Base-by-base conservation (phyloP, 2,888 invertebrate genomes). In the Polylopha cassiicola region DNA sequence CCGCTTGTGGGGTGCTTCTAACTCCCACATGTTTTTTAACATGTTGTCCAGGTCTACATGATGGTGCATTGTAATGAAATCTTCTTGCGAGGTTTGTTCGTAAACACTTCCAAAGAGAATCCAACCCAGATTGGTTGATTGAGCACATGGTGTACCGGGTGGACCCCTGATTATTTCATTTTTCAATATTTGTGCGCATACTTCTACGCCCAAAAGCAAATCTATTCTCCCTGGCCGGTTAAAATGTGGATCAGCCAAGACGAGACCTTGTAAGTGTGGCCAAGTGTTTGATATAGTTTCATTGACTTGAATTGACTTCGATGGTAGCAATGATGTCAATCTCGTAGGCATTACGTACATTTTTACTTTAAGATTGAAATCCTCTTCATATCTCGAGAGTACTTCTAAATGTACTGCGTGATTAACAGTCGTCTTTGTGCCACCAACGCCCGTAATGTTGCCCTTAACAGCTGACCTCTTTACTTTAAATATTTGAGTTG, bases 41-140 rank as follows among this genome's bases (percentile, higher is more conserved):
- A 24, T 9, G 7, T 10, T 5, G 7, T 24, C 24, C 4, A 24
- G 3, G 7, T 24, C 24, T 7, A 24, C 7, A 4, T 24, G 5
- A 24, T 11, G 24, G 11, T 11, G 24, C 24, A 24, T 24, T 3
- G 13, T 13, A 4, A 11, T 24, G 2, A 24, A 6, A 11, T 24
- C 24, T 11, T 24, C 11, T 24, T 5, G 2, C 24, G 24, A n/a
- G n/a, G n/a, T n/a, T n/a, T n/a, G n/a, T n/a, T n/a, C n/a, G n/a
- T 11, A 4, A 11, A 11, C 3, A 24, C 13, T 10, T 4, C 24
- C 24, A 11, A 24, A 24, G 6, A 24, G 24, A 13, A 37, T 37
- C 23, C 29, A 29, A 2, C 23, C 29, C 11, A 37, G 17, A 11
- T 15, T 37, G 15, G 29, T 23, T n/a, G 16, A 18, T 5, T 34